Conservation (phyloP, 64 coral and sea anemone species). For the Dendronephthya gigantea region DNA sequence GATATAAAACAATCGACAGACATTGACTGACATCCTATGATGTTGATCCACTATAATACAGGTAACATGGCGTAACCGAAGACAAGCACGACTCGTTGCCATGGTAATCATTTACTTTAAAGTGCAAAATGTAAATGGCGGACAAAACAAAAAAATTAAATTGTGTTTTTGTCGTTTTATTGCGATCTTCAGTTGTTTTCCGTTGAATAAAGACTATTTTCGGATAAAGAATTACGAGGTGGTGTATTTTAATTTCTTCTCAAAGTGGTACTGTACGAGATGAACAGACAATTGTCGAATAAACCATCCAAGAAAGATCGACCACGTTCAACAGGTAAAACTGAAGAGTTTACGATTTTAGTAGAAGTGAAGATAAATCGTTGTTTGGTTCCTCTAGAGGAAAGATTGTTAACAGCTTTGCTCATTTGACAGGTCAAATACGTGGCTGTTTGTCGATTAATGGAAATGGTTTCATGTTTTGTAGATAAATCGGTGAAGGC, state of each 20-base stretch:
- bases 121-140: no score
- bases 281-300: constrained; percentile 89
- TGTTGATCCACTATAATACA: no score
- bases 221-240: neutral
- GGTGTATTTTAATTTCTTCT: neutral
- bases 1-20: no score
- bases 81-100: neutral
- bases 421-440: no score
- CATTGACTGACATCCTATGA: no score
- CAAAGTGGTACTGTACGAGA: neutral
- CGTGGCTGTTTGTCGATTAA: neutral
- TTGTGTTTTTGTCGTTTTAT: neutral
- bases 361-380: no score
- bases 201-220: neutral
- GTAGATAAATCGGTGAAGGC: neutral
- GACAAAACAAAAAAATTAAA: neutral
- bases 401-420: no score
- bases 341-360: no score
- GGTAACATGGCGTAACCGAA: no score
- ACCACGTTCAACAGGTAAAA: constrained; percentile 81
- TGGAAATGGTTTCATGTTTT: neutral
- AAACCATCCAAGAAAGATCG: constrained; percentile 90
- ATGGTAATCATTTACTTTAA: neutral
- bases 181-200: neutral
- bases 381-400: no score